Percentiles rank a stretch among this genome's conserved stretches.
Conservation (phyloP, 2,113 vertebrate species). For the Ranitomeya variabilis region DNA sequence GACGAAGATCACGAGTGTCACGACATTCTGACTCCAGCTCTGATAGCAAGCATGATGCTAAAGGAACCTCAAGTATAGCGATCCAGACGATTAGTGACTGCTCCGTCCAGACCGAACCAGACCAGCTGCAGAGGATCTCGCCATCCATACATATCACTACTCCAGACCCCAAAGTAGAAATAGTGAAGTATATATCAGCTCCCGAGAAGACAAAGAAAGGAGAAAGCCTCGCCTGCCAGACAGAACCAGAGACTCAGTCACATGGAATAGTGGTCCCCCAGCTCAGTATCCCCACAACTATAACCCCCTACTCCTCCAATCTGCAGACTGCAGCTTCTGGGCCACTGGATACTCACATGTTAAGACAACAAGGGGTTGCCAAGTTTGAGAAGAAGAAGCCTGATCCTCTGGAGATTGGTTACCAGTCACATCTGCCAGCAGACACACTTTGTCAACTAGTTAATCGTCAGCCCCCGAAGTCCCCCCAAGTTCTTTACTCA, state of each 20-base stretch:
- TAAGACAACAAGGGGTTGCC: slow-evolving; percentile 78
- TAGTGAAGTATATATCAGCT: slow-evolving; percentile 92
- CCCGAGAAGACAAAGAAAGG: slow-evolving; percentile 92
- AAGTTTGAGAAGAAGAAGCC: slow-evolving; percentile 95
- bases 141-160: slow-evolving; percentile 96
- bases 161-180: slow-evolving; percentile 91
- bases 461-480: slow-evolving; percentile 89
- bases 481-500: slow-evolving; percentile 97
- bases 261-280: slow-evolving; percentile 86
- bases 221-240: slow-evolving; percentile 96
- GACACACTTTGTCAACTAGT: slow-evolving; percentile 88
- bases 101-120: slow-evolving; percentile 92
- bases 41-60: slow-evolving; percentile 81
- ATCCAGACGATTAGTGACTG: slow-evolving; percentile 96
- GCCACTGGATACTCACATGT: slow-evolving; percentile 71
- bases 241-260: slow-evolving; percentile 86
- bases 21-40: slow-evolving; percentile 83
- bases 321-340: slow-evolving; percentile 87
- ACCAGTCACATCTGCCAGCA: slow-evolving; percentile 85
- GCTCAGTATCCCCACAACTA: slow-evolving; percentile 85
- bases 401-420: slow-evolving; percentile 93
- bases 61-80: slow-evolving; percentile 84
- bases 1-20: slow-evolving; percentile 83
- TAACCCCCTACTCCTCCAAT: slow-evolving; percentile 90
- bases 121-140: slow-evolving; percentile 86